Conservation (phyloP, 2,888 invertebrate genomes). For the Parelbella ahira region DNA sequence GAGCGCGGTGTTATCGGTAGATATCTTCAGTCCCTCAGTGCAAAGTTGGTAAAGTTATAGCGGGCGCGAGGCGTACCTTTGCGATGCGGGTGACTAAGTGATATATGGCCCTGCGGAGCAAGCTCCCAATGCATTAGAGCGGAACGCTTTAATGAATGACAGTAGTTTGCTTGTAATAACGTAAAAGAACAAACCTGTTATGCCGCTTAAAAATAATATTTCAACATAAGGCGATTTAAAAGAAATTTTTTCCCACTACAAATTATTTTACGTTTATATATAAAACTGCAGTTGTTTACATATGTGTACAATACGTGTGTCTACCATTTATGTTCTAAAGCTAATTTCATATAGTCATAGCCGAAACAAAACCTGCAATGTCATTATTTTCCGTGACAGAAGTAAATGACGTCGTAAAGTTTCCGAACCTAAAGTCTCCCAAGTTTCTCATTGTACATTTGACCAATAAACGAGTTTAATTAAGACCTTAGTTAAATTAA, state of each 20-base stretch:
- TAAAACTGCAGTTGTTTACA: too few species aligned
- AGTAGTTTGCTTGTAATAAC: slow-evolving; percentile 15
- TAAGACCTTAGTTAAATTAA: slow-evolving; percentile 50
- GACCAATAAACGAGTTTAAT: slow-evolving; percentile 46
- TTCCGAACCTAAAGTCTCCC: slow-evolving; percentile 17
- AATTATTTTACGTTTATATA: too few species aligned
- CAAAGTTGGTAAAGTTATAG: slow-evolving; percentile 25
- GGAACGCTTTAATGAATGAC: slow-evolving; percentile 25
- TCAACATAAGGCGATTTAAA: too few species aligned
- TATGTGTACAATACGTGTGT: too few species aligned
- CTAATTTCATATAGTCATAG: too few species aligned
- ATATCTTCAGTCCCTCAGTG: slow-evolving; percentile 36
- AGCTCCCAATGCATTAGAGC: slow-evolving; percentile 30
- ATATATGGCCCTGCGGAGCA: slow-evolving; percentile 34
- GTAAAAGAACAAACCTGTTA: not conserved
- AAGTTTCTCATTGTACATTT: slow-evolving; percentile 30
- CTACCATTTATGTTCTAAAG: too few species aligned
- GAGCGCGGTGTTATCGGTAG: slow-evolving; percentile 47
- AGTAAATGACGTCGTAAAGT: slow-evolving; percentile 13
- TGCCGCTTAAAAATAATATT: too few species aligned
- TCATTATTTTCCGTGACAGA: slow-evolving; percentile 6
- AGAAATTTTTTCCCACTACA: too few species aligned
- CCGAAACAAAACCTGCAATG: too few species aligned
- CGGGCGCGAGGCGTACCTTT: slow-evolving; percentile 14
- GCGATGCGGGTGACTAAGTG: slow-evolving; percentile 35